Percentiles rank a stretch among this genome's conserved stretches.
phyloP scores from a whole-genome alignment of 2,797 vertebrate genomes.

The Chrosomus eos region DNA sequence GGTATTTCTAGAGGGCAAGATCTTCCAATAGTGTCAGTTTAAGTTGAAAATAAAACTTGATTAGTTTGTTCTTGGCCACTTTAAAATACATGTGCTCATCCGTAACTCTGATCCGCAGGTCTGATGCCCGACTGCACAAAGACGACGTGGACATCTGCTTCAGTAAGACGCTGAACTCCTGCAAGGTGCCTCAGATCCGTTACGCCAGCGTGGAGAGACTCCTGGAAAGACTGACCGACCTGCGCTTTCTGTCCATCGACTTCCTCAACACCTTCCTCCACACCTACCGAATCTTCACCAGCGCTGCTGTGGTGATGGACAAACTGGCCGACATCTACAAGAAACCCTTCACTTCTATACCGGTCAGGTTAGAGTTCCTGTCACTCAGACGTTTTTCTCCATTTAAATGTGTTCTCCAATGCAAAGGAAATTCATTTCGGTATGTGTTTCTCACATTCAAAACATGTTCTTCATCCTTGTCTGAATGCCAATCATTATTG shows the following conservation, averaged over 20 bases:
- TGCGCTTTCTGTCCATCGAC: slow-evolving; percentile 97
- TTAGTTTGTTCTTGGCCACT: not conserved
- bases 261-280: slow-evolving; percentile 99
- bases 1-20: too few species aligned
- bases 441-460: not conserved
- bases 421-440: not conserved
- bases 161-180: slow-evolving; percentile 99
- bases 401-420: not conserved
- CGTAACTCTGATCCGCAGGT: slow-evolving; percentile 74
- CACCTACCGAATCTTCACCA: slow-evolving; percentile 97
- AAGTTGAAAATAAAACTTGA: not conserved
- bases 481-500: not conserved
- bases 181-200: slow-evolving; percentile 98
- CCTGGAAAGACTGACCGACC: slow-evolving; percentile 93
- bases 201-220: slow-evolving; percentile 95
- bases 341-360: slow-evolving; percentile 95
- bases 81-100: not conserved
- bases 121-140: slow-evolving; percentile 94
- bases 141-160: slow-evolving; percentile 98
- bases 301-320: slow-evolving; percentile 89
- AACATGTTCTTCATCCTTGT: not conserved
- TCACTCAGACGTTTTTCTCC: not conserved
- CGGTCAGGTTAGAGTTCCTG: slow-evolving; percentile 82
- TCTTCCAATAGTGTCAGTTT: not conserved
- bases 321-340: slow-evolving; percentile 96